phyloP scores from a whole-genome alignment of 2,113 vertebrate genomes.

The Carassius auratus region DNA sequence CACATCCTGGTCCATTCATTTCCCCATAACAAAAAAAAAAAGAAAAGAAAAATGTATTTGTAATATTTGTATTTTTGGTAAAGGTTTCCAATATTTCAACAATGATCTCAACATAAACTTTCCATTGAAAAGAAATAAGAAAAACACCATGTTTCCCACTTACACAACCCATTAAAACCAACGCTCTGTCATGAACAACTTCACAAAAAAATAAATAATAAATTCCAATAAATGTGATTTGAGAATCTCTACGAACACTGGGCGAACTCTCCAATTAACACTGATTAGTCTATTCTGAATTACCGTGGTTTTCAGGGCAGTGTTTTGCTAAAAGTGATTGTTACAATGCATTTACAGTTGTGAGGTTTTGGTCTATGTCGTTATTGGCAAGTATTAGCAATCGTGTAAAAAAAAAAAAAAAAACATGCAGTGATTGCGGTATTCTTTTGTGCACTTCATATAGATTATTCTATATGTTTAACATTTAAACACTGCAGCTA shows the following conservation, averaged over 20 bases:
- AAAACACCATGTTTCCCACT: neutral
- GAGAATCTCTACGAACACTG: neutral
- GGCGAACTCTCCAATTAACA: neutral
- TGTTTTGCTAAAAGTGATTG: constrained; percentile 60
- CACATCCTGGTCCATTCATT: neutral
- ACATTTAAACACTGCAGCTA: neutral
- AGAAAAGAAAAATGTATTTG: neutral
- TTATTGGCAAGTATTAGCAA: constrained; percentile 6
- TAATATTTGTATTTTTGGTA: constrained; percentile 56
- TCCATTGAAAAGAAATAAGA: neutral
- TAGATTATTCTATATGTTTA: neutral
- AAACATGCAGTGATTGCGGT: neutral
- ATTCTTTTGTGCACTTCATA: neutral
- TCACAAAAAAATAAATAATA: neutral
- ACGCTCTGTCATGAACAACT: neutral
- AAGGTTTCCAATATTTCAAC: neutral
- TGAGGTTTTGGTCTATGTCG: neutral
- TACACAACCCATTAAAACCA: neutral
- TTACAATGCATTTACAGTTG: neutral
- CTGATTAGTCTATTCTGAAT: neutral
- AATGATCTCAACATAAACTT: neutral
- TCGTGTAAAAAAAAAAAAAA: neutral
- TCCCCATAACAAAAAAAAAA: neutral
- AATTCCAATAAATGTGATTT: neutral
- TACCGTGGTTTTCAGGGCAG: constrained; percentile 65